phyloP scores from a whole-genome alignment of 2,888 invertebrate genomes.

The Stenoptilia bipunctidactyla region DNA sequence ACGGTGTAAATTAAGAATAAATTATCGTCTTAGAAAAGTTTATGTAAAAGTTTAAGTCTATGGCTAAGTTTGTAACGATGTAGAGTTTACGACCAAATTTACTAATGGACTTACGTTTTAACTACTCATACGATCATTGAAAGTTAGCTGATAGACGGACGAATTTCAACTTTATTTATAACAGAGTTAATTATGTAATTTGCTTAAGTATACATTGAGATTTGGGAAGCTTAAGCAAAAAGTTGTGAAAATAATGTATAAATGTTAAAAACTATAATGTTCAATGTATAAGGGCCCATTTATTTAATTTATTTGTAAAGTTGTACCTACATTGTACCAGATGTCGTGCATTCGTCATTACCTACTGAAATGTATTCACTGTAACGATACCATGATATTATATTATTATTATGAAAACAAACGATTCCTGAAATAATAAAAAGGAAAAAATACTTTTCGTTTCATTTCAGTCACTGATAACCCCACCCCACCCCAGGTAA shows the following conservation, averaged over 20 bases:
- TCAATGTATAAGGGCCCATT: too few relatives aligned
- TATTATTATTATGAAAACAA: conserved; percentile 61
- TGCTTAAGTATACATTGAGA: too few relatives aligned
- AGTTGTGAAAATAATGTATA: too few relatives aligned
- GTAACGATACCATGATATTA: conserved; percentile 61
- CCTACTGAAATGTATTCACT: conserved; percentile 56
- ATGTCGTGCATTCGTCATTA: conserved; percentile 36
- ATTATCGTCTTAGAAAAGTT: too few relatives aligned
- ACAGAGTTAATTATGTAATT: background rate
- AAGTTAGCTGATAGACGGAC: conserved; percentile 37
- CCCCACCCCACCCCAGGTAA: too few relatives aligned
- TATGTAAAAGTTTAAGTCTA: too few relatives aligned
- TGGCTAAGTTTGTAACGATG: conserved; percentile 34
- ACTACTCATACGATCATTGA: too few relatives aligned
- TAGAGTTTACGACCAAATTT: conserved; percentile 52
- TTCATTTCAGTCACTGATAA: too few relatives aligned
- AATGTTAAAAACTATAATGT: too few relatives aligned
- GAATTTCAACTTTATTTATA: conserved; percentile 22
- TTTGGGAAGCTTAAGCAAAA: too few relatives aligned
- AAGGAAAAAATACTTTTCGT: conserved; percentile 45
- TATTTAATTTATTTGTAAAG: background rate
- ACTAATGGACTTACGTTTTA: too few relatives aligned
- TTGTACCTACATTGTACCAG: background rate
- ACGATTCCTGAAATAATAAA: conserved; percentile 65
- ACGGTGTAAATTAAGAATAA: too few relatives aligned